A percentile compares a stretch with the other conserved stretches of the same genome.
These are phyloP conservation scores for Solea solea DNA, from an alignment of 2,113 vertebrate species.

Conservation along the genomic window DNA sequence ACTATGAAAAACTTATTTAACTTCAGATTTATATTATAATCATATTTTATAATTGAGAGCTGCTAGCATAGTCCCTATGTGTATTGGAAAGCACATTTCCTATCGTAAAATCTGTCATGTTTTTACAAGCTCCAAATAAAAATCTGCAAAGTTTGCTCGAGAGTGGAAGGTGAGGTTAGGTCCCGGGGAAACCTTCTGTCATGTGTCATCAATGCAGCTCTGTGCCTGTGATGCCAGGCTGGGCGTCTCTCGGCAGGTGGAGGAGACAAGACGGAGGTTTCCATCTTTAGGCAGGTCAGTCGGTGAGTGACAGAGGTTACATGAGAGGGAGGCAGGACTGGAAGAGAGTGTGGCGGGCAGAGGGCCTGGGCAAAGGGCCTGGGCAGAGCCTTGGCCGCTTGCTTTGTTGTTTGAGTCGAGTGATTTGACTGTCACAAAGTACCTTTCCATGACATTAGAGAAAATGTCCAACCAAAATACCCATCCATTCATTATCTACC, in stretches of 20 bases:
- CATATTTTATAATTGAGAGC: no score
- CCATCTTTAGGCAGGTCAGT: constrained; percentile 21
- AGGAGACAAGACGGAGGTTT: constrained; percentile 12
- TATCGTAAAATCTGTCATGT: no score
- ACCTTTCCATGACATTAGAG: no score
- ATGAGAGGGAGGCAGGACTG: constrained; percentile 3
- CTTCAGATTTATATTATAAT: no score
- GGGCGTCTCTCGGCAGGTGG: constrained; percentile 1
- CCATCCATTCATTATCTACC: no score
- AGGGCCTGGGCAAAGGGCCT: background rate
- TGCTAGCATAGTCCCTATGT: no score
- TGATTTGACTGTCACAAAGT: background rate
- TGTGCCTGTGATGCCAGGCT: constrained; percentile 5
- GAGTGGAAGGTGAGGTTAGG: no score
- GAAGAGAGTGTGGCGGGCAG: background rate
- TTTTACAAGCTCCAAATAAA: no score
- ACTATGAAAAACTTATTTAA: background rate
- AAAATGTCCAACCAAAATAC: no score
- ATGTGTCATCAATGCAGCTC: constrained; percentile 1
- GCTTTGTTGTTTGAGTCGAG: background rate
- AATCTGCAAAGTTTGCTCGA: no score
- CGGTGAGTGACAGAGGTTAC: constrained; percentile 22
- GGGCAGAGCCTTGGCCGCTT: background rate
- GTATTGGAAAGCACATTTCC: no score
- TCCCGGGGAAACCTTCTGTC: background rate